phyloP scores from a whole-genome alignment of 2,113 vertebrate species.

The Ammodramus savannarum region DNA sequence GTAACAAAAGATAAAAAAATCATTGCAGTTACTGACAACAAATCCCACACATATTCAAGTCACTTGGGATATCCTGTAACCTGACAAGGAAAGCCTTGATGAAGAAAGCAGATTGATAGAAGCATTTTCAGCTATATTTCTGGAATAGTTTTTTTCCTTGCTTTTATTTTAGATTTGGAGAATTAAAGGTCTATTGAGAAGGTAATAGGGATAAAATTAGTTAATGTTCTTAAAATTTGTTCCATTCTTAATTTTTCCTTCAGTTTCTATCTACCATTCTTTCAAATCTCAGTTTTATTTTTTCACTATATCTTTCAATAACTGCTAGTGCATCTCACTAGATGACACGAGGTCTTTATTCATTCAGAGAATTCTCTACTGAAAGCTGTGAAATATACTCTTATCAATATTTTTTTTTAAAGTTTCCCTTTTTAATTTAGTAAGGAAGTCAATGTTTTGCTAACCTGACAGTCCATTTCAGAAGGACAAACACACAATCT shows the following conservation, averaged over 20 bases:
- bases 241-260: background rate
- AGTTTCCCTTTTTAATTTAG: background rate
- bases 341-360: background rate
- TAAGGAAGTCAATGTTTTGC: background rate
- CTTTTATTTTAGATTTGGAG: background rate
- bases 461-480: background rate
- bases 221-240: background rate
- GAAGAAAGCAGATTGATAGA: background rate
- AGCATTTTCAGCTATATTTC: background rate
- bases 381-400: background rate
- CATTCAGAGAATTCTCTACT: background rate
- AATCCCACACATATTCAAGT: background rate
- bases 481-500: background rate
- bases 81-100: background rate
- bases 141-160: background rate
- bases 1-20: background rate
- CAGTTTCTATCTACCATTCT: background rate
- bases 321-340: background rate
- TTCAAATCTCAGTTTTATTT: background rate
- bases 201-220: background rate
- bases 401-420: accelerated
- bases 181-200: background rate
- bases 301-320: background rate
- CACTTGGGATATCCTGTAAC: background rate
- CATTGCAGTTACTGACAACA: background rate